phyloP scores from a whole-genome alignment of 2,113 vertebrate species.

The Pelobates fuscus region DNA sequence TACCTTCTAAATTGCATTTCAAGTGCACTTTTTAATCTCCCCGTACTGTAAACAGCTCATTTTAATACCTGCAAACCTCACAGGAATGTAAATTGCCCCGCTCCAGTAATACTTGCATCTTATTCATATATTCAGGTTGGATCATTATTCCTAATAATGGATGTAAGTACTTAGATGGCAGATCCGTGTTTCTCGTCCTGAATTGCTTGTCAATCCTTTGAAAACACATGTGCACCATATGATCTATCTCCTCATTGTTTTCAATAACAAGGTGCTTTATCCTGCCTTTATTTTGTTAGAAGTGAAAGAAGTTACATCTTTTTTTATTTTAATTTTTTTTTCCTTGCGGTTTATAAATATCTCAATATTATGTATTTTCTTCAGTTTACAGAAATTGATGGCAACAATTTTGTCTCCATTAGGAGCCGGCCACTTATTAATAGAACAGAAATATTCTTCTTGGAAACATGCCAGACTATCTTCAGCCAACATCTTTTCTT shows the following conservation, averaged over 20 bases:
- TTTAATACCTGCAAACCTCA: slow-evolving; percentile 63
- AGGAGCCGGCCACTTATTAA: slow-evolving; percentile 47
- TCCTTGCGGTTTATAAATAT: slow-evolving; percentile 43
- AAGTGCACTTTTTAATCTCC: slow-evolving; percentile 57
- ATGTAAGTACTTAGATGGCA: slow-evolving; percentile 67
- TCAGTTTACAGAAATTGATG: slow-evolving; percentile 38
- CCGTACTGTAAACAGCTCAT: slow-evolving; percentile 58
- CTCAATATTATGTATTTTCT: slow-evolving; percentile 15
- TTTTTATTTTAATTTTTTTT: slow-evolving; percentile 11
- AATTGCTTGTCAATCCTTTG: slow-evolving; percentile 68
- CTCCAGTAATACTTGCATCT: slow-evolving; percentile 61
- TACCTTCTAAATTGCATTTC: slow-evolving; percentile 56
- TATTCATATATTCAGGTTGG: slow-evolving; percentile 63
- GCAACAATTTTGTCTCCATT: slow-evolving; percentile 45
- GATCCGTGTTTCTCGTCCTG: slow-evolving; percentile 59
- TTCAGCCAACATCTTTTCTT: slow-evolving; percentile 29
- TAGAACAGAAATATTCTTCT: slow-evolving; percentile 15
- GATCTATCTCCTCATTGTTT: slow-evolving; percentile 57
- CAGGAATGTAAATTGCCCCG: slow-evolving; percentile 66
- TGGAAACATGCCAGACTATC: slow-evolving; percentile 29
- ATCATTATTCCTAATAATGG: slow-evolving; percentile 71
- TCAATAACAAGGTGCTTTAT: slow-evolving; percentile 53
- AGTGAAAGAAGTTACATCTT: slow-evolving; percentile 44
- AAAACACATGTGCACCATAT: slow-evolving; percentile 58
- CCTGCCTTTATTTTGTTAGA: slow-evolving; percentile 55